These are phyloP conservation scores for Rhopalosiphum nymphaeae DNA, from an alignment of 2,888 invertebrate species.

Conservation along the genomic window DNA sequence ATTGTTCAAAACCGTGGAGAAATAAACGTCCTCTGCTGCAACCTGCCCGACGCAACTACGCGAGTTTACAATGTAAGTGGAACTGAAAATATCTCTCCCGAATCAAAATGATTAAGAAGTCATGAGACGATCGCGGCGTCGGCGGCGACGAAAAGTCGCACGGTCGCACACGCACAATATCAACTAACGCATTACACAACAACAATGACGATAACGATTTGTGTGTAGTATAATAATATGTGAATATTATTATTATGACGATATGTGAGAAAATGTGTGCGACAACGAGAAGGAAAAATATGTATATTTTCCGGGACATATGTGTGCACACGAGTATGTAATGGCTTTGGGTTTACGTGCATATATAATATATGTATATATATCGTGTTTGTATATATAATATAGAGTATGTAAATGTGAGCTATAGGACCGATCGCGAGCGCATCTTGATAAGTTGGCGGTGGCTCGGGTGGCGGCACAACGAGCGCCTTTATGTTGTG, in stretches of 20 bases:
- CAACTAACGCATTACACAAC: neutral
- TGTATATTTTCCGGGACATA: neutral
- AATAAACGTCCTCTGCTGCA: neutral
- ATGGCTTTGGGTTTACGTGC: neutral
- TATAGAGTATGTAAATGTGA: neutral
- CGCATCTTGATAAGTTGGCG: conserved; percentile 40
- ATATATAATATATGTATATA: neutral
- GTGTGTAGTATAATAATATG: neutral
- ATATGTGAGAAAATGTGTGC: neutral
- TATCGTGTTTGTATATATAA: neutral
- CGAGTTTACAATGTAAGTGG: neutral
- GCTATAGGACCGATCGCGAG: conserved; percentile 4
- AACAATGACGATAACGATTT: neutral
- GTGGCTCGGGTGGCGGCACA: conserved; percentile 8
- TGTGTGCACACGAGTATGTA: neutral
- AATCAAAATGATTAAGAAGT: neutral
- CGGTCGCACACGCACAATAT: neutral
- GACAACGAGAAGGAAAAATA: neutral
- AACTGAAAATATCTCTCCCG: neutral
- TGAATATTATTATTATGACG: neutral
- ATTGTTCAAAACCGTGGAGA: neutral
- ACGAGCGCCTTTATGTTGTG: conserved; percentile 47
- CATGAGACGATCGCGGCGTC: neutral
- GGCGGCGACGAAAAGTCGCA: neutral
- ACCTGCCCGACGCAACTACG: neutral